Conservation (phyloP, 2,888 invertebrate genomes). For the Idaea aversata region DNA sequence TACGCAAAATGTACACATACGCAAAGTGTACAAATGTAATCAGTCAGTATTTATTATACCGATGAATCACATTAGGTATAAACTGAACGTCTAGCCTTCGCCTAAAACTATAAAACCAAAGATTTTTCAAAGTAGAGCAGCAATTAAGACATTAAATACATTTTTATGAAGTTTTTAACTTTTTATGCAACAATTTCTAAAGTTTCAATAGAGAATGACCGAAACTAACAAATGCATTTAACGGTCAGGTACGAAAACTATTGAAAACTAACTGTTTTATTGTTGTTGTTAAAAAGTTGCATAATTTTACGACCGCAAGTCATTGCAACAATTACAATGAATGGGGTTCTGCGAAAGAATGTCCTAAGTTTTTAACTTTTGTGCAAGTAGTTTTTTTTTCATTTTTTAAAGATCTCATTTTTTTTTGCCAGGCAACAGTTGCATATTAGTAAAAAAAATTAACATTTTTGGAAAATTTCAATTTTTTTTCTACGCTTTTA, state of each 20-base stretch:
- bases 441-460: too few relatives aligned
- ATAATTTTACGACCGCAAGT: slow-evolving; percentile 55
- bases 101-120: not conserved
- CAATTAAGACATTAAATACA: not conserved
- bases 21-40: too few relatives aligned
- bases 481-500: too few relatives aligned
- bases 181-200: not conserved
- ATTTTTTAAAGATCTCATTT: too few relatives aligned
- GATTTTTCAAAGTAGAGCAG: not conserved
- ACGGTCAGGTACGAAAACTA: slow-evolving; percentile 58
- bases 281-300: slow-evolving; percentile 52
- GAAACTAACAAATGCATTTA: slow-evolving; percentile 30
- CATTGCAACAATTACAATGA: slow-evolving; percentile 41
- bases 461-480: too few relatives aligned
- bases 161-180: not conserved
- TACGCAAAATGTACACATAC: too few relatives aligned
- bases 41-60: too few relatives aligned
- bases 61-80: too few relatives aligned
- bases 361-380: slow-evolving; percentile 10
- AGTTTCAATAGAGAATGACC: slow-evolving; percentile 8
- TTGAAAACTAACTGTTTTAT: slow-evolving; percentile 56
- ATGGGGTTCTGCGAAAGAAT: slow-evolving; percentile 37
- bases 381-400: too few relatives aligned
- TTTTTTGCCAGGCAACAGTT: too few relatives aligned
- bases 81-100: not conserved